Base-by-base conservation (phyloP, 1,140 invertebrate species). In the Diploscapter pachys region DNA sequence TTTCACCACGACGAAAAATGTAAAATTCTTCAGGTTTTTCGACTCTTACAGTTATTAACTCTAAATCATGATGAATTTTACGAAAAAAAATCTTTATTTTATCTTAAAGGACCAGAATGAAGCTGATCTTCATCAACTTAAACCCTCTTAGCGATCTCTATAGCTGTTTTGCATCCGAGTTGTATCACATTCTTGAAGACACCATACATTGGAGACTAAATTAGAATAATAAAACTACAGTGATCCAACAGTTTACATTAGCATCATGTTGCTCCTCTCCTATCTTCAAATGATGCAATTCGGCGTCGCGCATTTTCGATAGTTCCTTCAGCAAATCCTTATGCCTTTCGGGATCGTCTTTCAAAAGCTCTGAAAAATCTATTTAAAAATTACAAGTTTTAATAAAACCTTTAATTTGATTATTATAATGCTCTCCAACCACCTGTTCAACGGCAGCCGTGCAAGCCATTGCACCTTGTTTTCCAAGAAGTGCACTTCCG, bases 381-480 rank as follows among this genome's bases (percentile, higher is more conserved):
- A 56, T 49, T 11, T 65, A 13, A 6, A 67, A 4, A 6, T 11
- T 8, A 31, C 3, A 3, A 50, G 9, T 52, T 6, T 2, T 56
- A 55, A 65, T 67, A 54, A 8, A 52, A 74, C 73, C 73, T 63
- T 74, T 74, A n/a, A 99, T 89, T 87, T 99, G 96, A 84, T 95
- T 93, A 87, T 99, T 98, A 87, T 99, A 99, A 88, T 99, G 97
- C 76, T 98, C 91, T 2, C 95, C 93, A 80, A 99, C 99, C 0
- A 96, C 93, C 9, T 93, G 92, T 87, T 99, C 97, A 0, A 99
- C 96, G 6, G 97, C 97, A 2, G 98, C 95, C 0, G 97, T 99
- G 86, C 96, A 99, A 0, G 97, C 96, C 96, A 99, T 99, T 0
- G 96, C 96, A 52, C 92, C 94, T 88, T 97, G 93, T 86, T 95